A percentile compares a stretch with the other conserved stretches of the same genome.
phyloP scores from a whole-genome alignment of 1,140 invertebrate genomes.

The Brachionus rubens region DNA sequence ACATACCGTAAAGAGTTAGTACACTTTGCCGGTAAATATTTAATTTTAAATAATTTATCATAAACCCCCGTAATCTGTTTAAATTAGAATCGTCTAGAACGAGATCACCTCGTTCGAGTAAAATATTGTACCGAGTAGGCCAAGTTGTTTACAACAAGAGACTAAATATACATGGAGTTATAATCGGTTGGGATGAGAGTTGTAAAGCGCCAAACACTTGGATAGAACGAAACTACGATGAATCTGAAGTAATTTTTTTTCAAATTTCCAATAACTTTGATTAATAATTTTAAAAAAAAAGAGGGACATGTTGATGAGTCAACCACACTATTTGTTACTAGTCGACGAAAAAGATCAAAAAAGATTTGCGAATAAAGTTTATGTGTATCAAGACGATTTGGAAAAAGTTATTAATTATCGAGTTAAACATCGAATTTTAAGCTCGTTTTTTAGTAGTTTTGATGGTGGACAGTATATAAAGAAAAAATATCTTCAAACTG shows the following conservation, averaged over 20 bases:
- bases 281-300: constrained; percentile 33
- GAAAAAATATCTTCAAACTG: constrained; percentile 36
- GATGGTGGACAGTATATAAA: constrained; percentile 24
- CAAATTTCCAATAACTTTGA: neutral
- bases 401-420: neutral
- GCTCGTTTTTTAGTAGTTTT: constrained; percentile 4
- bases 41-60: neutral
- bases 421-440: constrained; percentile 18
- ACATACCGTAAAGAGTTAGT: neutral
- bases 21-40: constrained; percentile 30
- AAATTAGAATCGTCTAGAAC: constrained; percentile 57
- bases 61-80: too few species aligned
- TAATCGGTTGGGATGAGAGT: constrained; percentile 64
- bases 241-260: constrained; percentile 43
- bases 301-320: constrained; percentile 19
- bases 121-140: constrained; percentile 62
- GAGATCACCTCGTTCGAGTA: constrained; percentile 54
- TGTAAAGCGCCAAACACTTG: constrained; percentile 55
- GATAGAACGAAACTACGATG: constrained; percentile 51
- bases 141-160: constrained; percentile 64
- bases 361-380: neutral
- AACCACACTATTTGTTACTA: constrained; percentile 35
- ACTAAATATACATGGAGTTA: constrained; percentile 63
- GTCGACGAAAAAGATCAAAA: constrained; percentile 22
- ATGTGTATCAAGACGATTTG: constrained; percentile 29